Base-by-base conservation (phyloP, 2,888 invertebrate genomes). In the Caenorhabditis plicata region DNA sequence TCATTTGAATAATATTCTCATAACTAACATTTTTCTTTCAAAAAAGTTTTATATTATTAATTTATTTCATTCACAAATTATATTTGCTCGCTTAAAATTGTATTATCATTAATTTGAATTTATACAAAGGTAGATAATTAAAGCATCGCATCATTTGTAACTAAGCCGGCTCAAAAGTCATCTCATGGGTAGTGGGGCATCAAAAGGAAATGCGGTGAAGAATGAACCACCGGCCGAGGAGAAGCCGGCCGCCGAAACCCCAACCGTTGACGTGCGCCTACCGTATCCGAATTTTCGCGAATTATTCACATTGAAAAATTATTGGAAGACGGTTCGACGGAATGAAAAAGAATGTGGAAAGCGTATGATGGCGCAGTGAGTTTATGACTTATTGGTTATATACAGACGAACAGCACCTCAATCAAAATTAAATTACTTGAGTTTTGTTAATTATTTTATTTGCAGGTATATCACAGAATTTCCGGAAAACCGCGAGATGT, bases 281-380 rank as follows among this genome's bases (percentile, higher is more conserved):
- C 77, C 77, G 33, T 79, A 71, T 50, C 55, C 69, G 22, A 73
- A 75, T 44, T 80, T 74, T 62, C 68, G 78, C 7, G 80, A 80
- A 23, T 54, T 79, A n/a, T 80, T 73, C 68, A 80, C 78, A 5
- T 54, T 79, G 47, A 80, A 80, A 56, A 80, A 80, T 56, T 80
- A 71, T 53, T 80, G 78, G 77, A 80, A 80, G 55, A 75, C 80
- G 2, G 64, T 80, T n/a, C 43, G 72, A 20, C 42, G 80, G 27
- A 74, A 74, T 42, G 80, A 80, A 38, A 55, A 60, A 39, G 57
- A 71, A n/a, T 73, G 74, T 49, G 74, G 62, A 19, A 77, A 75
- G 42, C 50, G 36, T 1, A 72, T 79, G 71, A 42, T 79, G 7
- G 57, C 61, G 31, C 74, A 67, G 79, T 79, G 49, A 38, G 70